These are phyloP conservation scores for Betta splendens DNA, from an alignment of 2,797 vertebrate genomes.

Conservation along the genomic window DNA sequence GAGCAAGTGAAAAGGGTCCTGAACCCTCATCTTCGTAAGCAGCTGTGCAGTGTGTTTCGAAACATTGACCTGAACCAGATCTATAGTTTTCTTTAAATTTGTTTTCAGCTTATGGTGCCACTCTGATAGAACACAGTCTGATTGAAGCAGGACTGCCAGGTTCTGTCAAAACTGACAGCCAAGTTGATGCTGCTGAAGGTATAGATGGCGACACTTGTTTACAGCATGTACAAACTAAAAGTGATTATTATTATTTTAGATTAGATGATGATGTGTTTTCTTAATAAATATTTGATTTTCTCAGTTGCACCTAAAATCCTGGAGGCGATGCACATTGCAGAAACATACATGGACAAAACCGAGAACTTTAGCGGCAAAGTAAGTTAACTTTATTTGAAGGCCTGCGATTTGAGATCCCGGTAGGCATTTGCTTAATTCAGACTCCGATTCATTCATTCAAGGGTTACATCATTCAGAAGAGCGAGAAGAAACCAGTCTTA, in stretches of 20 bases:
- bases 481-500: constrained; percentile 92
- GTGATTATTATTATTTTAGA: neutral
- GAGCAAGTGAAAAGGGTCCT: constrained; percentile 93
- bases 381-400: constrained; percentile 15
- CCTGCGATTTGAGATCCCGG: neutral
- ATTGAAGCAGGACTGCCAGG: constrained; percentile 86
- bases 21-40: constrained; percentile 94
- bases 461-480: constrained; percentile 96
- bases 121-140: constrained; percentile 94
- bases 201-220: too few relatives aligned
- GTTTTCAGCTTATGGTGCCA: constrained; percentile 86
- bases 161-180: constrained; percentile 84
- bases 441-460: constrained; percentile 56
- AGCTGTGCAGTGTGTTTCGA: neutral
- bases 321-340: constrained; percentile 88
- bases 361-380: constrained; percentile 89
- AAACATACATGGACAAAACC: constrained; percentile 87
- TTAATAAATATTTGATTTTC: constrained; percentile 13
- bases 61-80: neutral
- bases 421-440: neutral
- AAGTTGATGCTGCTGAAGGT: constrained; percentile 80
- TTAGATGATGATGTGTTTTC: neutral
- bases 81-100: neutral
- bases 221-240: neutral
- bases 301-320: constrained; percentile 84